Evolutionary conservation across 2,888 invertebrate species (phyloP), one percentile per base, ranked within the genome.

Genomic region (Molorchus minor): DNA sequence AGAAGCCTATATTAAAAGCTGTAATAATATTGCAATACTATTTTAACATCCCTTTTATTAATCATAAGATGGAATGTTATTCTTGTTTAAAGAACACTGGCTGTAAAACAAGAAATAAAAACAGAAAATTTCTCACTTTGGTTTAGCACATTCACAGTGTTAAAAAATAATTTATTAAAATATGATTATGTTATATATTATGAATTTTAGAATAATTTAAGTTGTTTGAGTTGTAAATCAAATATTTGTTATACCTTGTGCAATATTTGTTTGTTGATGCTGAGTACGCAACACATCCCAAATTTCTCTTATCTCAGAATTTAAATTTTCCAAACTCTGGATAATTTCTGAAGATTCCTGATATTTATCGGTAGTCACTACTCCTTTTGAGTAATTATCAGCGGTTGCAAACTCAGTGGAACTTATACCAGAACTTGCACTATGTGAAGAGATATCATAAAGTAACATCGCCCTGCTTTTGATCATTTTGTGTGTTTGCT

Each of bases 301-400:
- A 61, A 89, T 88, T 75, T 89, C 89, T 43, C 86, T 83, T 63
- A 89, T 89, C 78, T 89, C 89, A 0, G 86, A 85, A 77, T 89
- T 89, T 13, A 89, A 81, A 71, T 87, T 88, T 71, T 89, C 88
- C 71, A 89, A 78, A 70, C 87, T 89, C 66, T 88, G 87, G 64
- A 89, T 88, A 67, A 87, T 88, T 73, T 88, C 88, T 15, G 87
- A 86, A 3, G 88, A 87, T 73, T 88, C 88, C 77, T 88, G 86
- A 73, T 85, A 84, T 56, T 83, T 82, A 71, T 83, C 83, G 46
- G 70, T 75, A 45, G 72, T 71, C 12, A 77, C 58, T 16, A 70
- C 44, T 4, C 65, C 64, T 53, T 69, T 71, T 5, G 59, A 60
- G 21, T 58, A 66, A 36, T 68, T 70, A 7, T 84, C 85, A 38